phyloP scores from a whole-genome alignment of 2,797 vertebrate species.

The Dicrostonyx torquatus region DNA sequence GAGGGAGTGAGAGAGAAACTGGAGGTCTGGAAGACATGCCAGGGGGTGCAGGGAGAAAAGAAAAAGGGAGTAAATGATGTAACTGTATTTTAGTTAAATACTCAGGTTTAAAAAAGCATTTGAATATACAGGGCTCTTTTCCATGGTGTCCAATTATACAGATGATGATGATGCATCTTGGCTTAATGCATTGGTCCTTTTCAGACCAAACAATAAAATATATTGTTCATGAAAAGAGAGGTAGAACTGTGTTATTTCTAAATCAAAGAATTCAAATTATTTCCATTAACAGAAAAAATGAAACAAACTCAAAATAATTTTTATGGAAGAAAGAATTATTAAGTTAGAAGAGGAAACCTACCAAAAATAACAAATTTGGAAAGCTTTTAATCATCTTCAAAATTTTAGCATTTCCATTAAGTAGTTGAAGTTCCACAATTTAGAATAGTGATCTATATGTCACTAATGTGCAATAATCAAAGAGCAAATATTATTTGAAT shows the following conservation, averaged over 20 bases:
- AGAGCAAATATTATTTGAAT: not conserved
- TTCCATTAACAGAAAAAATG: not conserved
- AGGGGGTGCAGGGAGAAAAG: not conserved
- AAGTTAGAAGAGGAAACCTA: not conserved
- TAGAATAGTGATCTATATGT: not conserved
- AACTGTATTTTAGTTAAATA: not conserved
- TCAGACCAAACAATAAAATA: not conserved
- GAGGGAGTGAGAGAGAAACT: not conserved
- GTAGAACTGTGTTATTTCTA: not conserved
- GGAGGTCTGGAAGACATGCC: too few relatives aligned
- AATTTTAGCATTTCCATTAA: not conserved
- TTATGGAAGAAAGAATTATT: not conserved
- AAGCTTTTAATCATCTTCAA: not conserved
- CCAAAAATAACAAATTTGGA: not conserved
- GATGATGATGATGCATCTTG: not conserved
- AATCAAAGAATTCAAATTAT: not conserved
- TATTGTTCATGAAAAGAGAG: not conserved
- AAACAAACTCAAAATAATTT: not conserved
- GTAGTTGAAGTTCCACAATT: not conserved
- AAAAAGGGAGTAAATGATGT: too few relatives aligned
- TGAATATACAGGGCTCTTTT: not conserved
- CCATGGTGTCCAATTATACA: not conserved
- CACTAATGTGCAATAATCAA: not conserved
- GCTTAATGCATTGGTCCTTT: not conserved
- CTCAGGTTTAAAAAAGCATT: not conserved